phyloP scores from a whole-genome alignment of 2,888 invertebrate genomes.

The Pterostichus niger region DNA sequence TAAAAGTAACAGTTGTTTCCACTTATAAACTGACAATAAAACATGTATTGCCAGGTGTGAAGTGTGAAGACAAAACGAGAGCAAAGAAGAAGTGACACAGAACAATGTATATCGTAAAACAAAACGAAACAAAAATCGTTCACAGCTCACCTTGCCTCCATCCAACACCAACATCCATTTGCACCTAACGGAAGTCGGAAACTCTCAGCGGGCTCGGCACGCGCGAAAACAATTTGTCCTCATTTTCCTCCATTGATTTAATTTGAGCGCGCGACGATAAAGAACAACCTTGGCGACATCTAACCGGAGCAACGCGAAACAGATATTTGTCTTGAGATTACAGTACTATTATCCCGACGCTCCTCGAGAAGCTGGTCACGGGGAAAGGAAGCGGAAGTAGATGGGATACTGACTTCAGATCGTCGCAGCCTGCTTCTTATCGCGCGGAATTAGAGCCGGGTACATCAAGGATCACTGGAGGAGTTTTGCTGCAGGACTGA shows the following conservation, averaged over 20 bases:
- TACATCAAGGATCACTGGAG: conserved; percentile 6
- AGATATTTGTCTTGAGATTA: conserved; percentile 64
- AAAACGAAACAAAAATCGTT: conserved; percentile 40
- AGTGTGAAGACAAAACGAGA: too few species aligned
- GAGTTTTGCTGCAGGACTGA: not conserved
- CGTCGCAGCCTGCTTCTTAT: conserved; percentile 36
- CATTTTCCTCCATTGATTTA: conserved; percentile 65
- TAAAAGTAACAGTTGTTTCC: too few species aligned
- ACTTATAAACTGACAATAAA: too few species aligned
- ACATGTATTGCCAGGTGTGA: too few species aligned
- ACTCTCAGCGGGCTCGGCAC: conserved; percentile 42
- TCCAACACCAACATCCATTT: conserved; percentile 47
- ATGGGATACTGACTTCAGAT: not conserved
- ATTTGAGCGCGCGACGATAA: conserved; percentile 61
- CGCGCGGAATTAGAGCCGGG: conserved; percentile 45
- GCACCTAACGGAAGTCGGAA: conserved; percentile 27
- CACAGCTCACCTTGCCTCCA: conserved; percentile 13
- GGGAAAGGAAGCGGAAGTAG: conserved; percentile 10
- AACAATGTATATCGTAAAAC: not conserved
- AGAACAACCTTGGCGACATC: conserved; percentile 52
- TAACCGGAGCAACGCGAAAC: conserved; percentile 52
- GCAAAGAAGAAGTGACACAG: not conserved
- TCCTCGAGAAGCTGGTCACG: not conserved
- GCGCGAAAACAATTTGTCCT: conserved; percentile 66
- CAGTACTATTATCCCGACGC: conserved; percentile 50